A percentile compares a stretch with the other conserved stretches of the same genome.
These are phyloP conservation scores for Baronia brevicornis DNA, from an alignment of 2,888 invertebrate genomes.

Conservation along the genomic window DNA sequence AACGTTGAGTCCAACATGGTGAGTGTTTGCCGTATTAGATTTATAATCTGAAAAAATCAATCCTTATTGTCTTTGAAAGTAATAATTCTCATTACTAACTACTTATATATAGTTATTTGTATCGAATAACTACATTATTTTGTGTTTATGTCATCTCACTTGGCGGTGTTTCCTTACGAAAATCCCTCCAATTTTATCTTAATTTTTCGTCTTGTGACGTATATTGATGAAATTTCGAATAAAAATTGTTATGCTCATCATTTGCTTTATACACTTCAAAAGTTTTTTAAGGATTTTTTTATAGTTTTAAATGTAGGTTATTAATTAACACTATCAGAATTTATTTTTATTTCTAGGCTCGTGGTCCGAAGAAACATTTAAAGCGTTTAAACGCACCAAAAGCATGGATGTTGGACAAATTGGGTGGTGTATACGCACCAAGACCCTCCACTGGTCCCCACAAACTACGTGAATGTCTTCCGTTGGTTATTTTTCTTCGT, in stretches of 20 bases:
- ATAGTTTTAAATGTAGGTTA: not conserved
- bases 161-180: too few relatives aligned
- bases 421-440: slow-evolving; percentile 98
- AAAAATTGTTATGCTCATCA: too few relatives aligned
- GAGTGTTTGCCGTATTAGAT: slow-evolving; percentile 35
- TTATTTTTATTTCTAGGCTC: slow-evolving; percentile 80
- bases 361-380: slow-evolving; percentile 99
- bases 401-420: slow-evolving; percentile 99
- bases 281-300: slow-evolving; percentile 1
- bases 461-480: slow-evolving; percentile 97
- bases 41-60: slow-evolving; percentile 50
- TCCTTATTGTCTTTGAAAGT: too few relatives aligned
- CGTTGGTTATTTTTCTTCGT: slow-evolving; percentile 96
- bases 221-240: not conserved
- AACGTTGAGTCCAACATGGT: slow-evolving; percentile 64
- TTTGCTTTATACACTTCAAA: not conserved
- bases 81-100: too few relatives aligned
- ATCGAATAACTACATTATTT: too few relatives aligned
- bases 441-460: slow-evolving; percentile 98
- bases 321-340: not conserved
- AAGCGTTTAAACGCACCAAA: slow-evolving; percentile 99
- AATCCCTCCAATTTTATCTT: too few relatives aligned
- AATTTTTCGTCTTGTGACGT: too few relatives aligned
- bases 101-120: too few relatives aligned
- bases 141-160: too few relatives aligned